Evolutionary conservation across 2,113 vertebrate species (phyloP).

Genomic region (Carassius auratus): DNA sequence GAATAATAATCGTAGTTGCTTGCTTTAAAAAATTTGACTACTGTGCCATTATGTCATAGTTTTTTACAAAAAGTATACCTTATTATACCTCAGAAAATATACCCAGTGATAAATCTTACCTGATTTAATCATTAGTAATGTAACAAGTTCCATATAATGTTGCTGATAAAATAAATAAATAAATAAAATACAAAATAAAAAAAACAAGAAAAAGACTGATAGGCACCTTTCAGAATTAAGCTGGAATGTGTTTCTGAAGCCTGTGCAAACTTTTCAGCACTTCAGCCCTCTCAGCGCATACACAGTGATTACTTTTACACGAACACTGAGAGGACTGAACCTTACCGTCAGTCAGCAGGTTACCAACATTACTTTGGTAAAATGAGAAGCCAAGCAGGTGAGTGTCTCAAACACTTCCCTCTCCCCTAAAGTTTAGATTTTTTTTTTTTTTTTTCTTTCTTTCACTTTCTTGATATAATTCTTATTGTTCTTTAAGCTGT

Average conservation of each 20-base stretch:
- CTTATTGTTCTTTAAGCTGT: constrained; percentile 56
- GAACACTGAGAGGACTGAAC: constrained; percentile 49
- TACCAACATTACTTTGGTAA: constrained; percentile 57
- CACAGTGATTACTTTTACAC: constrained; percentile 48
- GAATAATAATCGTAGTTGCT: background rate
- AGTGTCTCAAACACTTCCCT: constrained; percentile 33
- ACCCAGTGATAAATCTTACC: background rate
- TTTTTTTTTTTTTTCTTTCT: background rate
- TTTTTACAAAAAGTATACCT: background rate
- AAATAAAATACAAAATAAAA: too few relatives aligned
- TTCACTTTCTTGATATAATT: constrained; percentile 35
- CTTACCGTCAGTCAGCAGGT: constrained; percentile 39
- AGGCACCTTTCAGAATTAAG: background rate
- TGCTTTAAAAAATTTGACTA: background rate
- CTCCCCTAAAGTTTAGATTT: constrained; percentile 14
- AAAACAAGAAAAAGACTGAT: too few relatives aligned
- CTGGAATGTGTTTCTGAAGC: background rate
- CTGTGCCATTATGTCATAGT: background rate
- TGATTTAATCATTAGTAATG: background rate
- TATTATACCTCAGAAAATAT: background rate
- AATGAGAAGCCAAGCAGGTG: constrained; percentile 70
- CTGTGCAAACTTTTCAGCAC: constrained; percentile 8
- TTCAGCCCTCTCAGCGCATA: constrained; percentile 4
- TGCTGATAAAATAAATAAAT: background rate
- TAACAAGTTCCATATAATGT: background rate